Base-by-base conservation (phyloP, 37 sponge, comb jelly and placozoan species). In the Amphimedon queenslandica region DNA sequence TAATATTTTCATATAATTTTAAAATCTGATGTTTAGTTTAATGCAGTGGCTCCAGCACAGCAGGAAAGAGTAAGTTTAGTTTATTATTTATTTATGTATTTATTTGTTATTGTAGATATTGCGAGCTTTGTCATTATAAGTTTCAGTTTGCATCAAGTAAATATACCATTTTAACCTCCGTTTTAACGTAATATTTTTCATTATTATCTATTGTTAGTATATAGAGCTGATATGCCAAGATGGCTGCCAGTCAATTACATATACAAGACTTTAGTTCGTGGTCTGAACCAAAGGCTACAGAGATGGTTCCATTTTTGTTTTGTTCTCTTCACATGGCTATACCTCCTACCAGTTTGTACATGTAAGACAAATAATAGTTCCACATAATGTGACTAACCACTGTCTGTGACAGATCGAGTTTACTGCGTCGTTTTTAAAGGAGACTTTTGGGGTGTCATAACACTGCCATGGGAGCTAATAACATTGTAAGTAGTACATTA, bases 21-120 rank as follows among this genome's bases (percentile, higher is more conserved):
- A 8, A 8, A 18, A 13, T 47, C 51, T 47, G 51, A 8, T 39
- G 0, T 16, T 1, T 68, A 89, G 90, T 72, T 70, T 95, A 24
- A 74, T 95, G 42, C 92, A 87, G 64, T 95, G 96, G 96, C 71
- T 95, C 36, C 77, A 81, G 40, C 96, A 95, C 77, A 95, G 96
- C 73, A 86, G 93, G 28, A 95, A 95, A 67, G 69, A 88, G 91
- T 92, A 69, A 83, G 87, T 66, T 74, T 36, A 63, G 28, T 23
- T 20, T 37, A 18, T 18, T 69, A 41, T 77, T 47, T 70, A 35
- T 61, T 21, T 20, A 16, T 13, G 11, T 1, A 37, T 40, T 35
- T 21, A 72, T 20, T 53, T 31, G 28, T 41, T n/a, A 66, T 4
- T 79, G 16, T 64, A 94, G 95, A 34, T 74, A 77, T 40, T 96